Evolutionary conservation across 1,140 invertebrate genomes (phyloP).

Genomic region (Lysiphlebus fabarum): DNA sequence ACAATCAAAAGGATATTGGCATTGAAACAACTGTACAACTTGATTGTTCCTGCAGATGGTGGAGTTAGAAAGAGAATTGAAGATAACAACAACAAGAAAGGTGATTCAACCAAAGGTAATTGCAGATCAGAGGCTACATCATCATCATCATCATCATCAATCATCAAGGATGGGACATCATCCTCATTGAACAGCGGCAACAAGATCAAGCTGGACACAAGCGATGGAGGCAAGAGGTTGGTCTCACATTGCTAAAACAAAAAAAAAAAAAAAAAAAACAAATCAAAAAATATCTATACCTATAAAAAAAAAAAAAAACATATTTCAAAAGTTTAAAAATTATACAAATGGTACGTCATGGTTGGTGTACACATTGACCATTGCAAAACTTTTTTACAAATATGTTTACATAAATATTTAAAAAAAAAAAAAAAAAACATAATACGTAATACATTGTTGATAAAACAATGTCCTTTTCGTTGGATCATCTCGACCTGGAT

Average conservation of each 20-base stretch:
- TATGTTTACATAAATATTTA: conserved; percentile 32
- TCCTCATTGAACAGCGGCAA: conserved; percentile 33
- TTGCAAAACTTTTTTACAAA: conserved; percentile 6
- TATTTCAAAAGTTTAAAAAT: conserved; percentile 19
- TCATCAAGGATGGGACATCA: no score
- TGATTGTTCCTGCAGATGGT: conserved; percentile 59
- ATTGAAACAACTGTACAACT: conserved; percentile 50
- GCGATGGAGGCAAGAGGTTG: conserved; percentile 56
- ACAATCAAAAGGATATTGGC: neutral
- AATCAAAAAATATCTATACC: conserved; percentile 24
- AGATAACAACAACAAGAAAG: conserved; percentile 51
- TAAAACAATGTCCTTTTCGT: conserved; percentile 28
- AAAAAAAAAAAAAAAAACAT: conserved; percentile 28
- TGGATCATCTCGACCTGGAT: conserved; percentile 33
- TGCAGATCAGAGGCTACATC: conserved; percentile 40
- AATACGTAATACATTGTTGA: no score
- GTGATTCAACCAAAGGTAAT: conserved; percentile 41
- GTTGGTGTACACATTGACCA: no score
- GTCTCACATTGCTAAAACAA: conserved; percentile 52
- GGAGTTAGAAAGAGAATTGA: conserved; percentile 53
- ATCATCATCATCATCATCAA: no score
- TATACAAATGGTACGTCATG: no score
- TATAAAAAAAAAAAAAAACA: conserved; percentile 34
- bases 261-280: conserved; percentile 20
- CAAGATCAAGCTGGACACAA: conserved; percentile 49